Base-by-base conservation (phyloP, 2,113 vertebrate species). In the Acanthochromis polyacanthus region DNA sequence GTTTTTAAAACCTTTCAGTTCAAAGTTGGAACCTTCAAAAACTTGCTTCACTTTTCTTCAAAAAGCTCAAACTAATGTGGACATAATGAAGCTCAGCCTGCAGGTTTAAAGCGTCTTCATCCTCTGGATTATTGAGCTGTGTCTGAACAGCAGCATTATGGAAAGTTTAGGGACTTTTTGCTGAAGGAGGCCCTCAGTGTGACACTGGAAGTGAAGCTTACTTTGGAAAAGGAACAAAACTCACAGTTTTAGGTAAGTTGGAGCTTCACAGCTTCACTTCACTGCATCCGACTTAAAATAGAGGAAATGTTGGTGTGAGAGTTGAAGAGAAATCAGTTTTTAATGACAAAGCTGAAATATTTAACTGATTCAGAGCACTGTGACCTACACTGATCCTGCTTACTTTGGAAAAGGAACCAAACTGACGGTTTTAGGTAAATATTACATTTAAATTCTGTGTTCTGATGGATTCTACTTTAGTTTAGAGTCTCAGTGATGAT, bases 391-490 rank as follows among this genome's bases (percentile, higher is more conserved):
- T 11, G 2, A 36, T 9, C 93, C 53, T 19, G 83, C 92, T 7
- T 77, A 59, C 83, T 97, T 97, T 3, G 96, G 96, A 8, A 23
- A 3, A 30, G 95, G 96, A 64, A 97, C 95, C 80, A 95, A 88
- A 79, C 91, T 97, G 43, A 94, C 93, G 0, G 94, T 97, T 86
- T 71, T 89, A 60, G 87, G 87, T 84, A 86, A 90, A 88, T 38
- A 69, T 73, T 25, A 4, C 8, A n/a, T 0, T 62, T 52, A 17
- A 28, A 28, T 52, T 0, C 14, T 36, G 32, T 36, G 32, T 36
- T 36, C 32, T 36, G 32, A 36, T 10, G 32, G 32, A 36, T 9
- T 36, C 32, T 36, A 36, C 32, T 9, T 19, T 0, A 53, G 0
- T 40, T 60, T 5, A 62, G 4, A 1, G 1, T 0, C 0, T 9